phyloP scores from a whole-genome alignment of 2,113 vertebrate species.

The Puffinus mauretanicus region DNA sequence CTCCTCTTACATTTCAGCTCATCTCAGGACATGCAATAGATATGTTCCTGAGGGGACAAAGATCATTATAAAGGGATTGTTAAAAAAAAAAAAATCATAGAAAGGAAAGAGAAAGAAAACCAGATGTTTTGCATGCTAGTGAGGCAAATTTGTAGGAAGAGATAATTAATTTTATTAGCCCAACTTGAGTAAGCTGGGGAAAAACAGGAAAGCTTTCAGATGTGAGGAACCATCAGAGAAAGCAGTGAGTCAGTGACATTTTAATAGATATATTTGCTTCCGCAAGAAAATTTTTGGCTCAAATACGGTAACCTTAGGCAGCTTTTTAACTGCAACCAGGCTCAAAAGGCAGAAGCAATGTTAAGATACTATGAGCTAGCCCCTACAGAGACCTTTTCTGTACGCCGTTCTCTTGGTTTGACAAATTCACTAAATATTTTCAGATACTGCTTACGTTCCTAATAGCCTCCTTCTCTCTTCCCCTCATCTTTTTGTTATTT shows the following conservation, averaged over 20 bases:
- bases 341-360: not conserved
- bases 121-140: not conserved
- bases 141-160: not conserved
- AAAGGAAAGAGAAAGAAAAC: not conserved
- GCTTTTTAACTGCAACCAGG: not conserved
- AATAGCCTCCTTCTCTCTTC: not conserved
- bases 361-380: not conserved
- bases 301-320: not conserved
- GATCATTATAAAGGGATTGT: not conserved
- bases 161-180: not conserved
- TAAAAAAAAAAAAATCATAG: not conserved
- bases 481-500: not conserved
- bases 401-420: not conserved
- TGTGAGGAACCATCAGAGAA: not conserved
- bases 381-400: not conserved
- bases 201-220: not conserved
- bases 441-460: not conserved
- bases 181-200: not conserved
- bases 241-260: not conserved
- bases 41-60: slow-evolving; percentile 1
- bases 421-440: not conserved
- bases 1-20: slow-evolving; percentile 36
- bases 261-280: slow-evolving; percentile 43
- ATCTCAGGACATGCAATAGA: slow-evolving; percentile 6
- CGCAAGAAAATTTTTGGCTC: slow-evolving; percentile 22